Evolutionary conservation across 2,113 vertebrate genomes (phyloP).

Genomic region (Psittacus erithacus): DNA sequence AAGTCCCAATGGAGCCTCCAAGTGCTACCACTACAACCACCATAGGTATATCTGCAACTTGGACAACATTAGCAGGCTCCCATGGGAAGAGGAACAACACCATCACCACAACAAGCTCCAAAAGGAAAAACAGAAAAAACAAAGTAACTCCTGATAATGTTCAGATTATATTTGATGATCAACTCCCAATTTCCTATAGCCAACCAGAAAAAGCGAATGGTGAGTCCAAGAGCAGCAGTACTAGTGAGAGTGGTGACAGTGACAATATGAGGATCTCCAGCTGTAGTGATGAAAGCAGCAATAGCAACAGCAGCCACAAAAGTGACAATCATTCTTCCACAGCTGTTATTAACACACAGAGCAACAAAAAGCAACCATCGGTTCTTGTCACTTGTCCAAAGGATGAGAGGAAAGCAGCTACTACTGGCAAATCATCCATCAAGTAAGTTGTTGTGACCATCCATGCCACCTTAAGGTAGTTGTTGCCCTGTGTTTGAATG

Average conservation of each 20-base stretch:
- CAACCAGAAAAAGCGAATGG: conserved; percentile 96
- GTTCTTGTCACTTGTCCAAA: conserved; percentile 82
- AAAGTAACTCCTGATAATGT: conserved; percentile 90
- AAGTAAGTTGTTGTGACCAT: conserved; percentile 71
- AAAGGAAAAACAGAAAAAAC: conserved; percentile 98
- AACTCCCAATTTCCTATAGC: conserved; percentile 92
- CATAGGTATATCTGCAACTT: conserved; percentile 97
- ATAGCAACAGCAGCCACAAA: conserved; percentile 93
- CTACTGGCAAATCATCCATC: conserved; percentile 86
- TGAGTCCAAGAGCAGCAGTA: conserved; percentile 94
- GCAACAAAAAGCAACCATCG: conserved; percentile 86
- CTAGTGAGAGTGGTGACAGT: conserved; percentile 94
- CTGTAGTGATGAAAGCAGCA: conserved; percentile 98
- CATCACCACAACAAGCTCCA: conserved; percentile 92
- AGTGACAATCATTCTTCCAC: conserved; percentile 81
- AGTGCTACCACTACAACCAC: conserved; percentile 99
- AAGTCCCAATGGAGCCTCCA: conserved; percentile 94
- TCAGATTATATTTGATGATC: conserved; percentile 96
- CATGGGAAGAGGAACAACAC: conserved; percentile 94
- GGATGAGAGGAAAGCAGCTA: conserved; percentile 86
- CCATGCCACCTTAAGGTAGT: accelerated
- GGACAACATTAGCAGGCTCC: conserved; percentile 90
- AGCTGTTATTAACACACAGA: conserved; percentile 57
- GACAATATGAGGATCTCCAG: conserved; percentile 98
- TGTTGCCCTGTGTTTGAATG: accelerated